Evolutionary conservation across 1,140 invertebrate species (phyloP).

Genomic region (Bombus breviceps): DNA sequence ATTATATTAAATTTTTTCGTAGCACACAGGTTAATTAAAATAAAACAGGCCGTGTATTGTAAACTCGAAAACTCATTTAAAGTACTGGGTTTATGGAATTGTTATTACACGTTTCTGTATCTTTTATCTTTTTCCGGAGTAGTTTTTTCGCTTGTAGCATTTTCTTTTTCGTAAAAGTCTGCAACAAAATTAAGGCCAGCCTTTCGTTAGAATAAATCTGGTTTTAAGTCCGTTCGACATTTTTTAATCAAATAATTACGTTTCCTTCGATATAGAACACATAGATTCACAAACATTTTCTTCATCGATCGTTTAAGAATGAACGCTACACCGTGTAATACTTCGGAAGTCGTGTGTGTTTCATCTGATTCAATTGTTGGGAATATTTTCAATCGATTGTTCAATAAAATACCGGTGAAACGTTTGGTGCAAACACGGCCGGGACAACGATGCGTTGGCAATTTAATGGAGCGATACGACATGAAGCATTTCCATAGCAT

Average conservation of each 20-base stretch:
- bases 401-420: constrained; percentile 26
- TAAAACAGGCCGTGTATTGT: not conserved
- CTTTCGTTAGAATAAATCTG: too few relatives aligned
- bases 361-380: not conserved
- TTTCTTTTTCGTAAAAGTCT: too few relatives aligned
- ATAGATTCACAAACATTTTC: too few relatives aligned
- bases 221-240: too few relatives aligned
- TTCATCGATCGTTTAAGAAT: not conserved
- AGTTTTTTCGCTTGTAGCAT: not conserved
- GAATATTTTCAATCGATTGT: constrained; percentile 40
- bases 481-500: constrained; percentile 45
- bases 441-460: not conserved
- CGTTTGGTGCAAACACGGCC: not conserved
- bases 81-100: not conserved
- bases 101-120: not conserved
- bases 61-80: not conserved
- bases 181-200: too few relatives aligned
- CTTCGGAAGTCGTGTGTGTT: not conserved
- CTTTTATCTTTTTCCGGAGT: not conserved
- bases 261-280: too few relatives aligned
- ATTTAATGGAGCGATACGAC: constrained; percentile 36
- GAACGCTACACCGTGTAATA: not conserved
- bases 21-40: not conserved
- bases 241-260: too few relatives aligned
- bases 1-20: not conserved